Evolutionary conservation across 2,113 vertebrate species (phyloP).

Genomic region (Corythaixoides concolor): DNA sequence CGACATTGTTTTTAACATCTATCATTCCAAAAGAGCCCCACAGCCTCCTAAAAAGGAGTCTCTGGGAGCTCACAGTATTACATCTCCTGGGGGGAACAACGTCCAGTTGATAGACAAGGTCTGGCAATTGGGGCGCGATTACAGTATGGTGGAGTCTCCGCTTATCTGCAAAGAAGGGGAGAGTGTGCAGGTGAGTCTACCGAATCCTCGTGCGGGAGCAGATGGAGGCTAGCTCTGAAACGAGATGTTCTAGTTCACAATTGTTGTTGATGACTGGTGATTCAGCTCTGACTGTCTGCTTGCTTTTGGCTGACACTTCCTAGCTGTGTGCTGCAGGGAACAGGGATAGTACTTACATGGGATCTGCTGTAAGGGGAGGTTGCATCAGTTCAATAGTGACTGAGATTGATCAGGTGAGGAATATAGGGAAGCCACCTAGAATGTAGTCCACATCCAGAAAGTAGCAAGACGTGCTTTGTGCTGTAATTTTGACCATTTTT

Average conservation of each 20-base stretch:
- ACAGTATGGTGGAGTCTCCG: constrained; percentile 92
- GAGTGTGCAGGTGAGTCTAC: constrained; percentile 87
- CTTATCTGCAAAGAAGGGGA: constrained; percentile 92
- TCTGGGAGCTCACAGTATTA: constrained; percentile 82
- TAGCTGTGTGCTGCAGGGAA: neutral
- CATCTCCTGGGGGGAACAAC: constrained; percentile 83
- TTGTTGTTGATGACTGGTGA: neutral
- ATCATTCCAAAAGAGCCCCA: constrained; percentile 88
- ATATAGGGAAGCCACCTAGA: neutral
- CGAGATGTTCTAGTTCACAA: neutral
- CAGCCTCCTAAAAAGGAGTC: constrained; percentile 88
- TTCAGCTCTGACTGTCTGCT: neutral
- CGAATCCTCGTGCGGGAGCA: constrained; percentile 52
- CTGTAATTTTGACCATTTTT: neutral
- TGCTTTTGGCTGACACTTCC: neutral
- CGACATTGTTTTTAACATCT: constrained; percentile 92
- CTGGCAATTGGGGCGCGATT: constrained; percentile 92
- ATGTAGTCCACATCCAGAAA: neutral
- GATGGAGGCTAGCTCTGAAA: neutral
- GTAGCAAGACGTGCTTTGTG: neutral
- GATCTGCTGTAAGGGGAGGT: neutral
- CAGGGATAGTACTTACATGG: neutral
- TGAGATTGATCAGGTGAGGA: neutral
- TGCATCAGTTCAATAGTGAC: neutral
- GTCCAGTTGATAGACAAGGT: constrained; percentile 87